Base-by-base conservation (phyloP, 2,113 vertebrate species). In the Dendrocopos noguchii region DNA sequence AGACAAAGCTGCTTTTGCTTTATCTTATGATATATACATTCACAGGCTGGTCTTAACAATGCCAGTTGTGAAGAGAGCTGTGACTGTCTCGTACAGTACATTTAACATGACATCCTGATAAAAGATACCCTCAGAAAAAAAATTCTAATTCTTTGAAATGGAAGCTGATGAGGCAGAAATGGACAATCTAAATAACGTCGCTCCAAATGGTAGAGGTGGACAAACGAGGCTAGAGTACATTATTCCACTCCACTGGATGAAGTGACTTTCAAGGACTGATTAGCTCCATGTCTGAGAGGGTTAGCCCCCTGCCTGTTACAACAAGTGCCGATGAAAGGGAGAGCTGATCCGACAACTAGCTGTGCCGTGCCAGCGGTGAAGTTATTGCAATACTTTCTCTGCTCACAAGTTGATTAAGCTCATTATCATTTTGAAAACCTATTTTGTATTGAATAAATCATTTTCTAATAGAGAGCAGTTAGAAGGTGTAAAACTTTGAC, bases 261-360 rank as follows among this genome's bases (percentile, higher is more conserved):
- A 96, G 94, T 96, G 94, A 97, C 91, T 95, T 96, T 97, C 95
- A 94, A 97, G 92, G 95, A 96, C 95, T 94, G 92, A 97, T 97
- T 97, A 97, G 95, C 95, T 97, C 95, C 87, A 94, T 97, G 95
- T 94, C 96, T 96, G 92, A 96, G 96, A 96, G 95, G 96, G 95
- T 96, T 96, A 96, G 81, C 96, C 95, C 95, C 96, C 96, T 93
- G 95, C 94, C 94, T 96, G 95, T 95, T 96, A 87, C 91, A 94
- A 96, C 89, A 95, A 97, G 95, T 95, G 92, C 93, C 92, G 93
- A 87, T 96, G 96, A 96, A 97, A 97, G 95, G 92, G 83, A 95
- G 91, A 96, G 83, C 94, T 95, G 94, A 94, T 96, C 96, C 6
- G 75, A 96, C 94, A 96, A 95, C 95, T 74, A 90, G 70, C 92